phyloP scores from a whole-genome alignment of 2,797 vertebrate species.

The Perdix hodgsoniae region DNA sequence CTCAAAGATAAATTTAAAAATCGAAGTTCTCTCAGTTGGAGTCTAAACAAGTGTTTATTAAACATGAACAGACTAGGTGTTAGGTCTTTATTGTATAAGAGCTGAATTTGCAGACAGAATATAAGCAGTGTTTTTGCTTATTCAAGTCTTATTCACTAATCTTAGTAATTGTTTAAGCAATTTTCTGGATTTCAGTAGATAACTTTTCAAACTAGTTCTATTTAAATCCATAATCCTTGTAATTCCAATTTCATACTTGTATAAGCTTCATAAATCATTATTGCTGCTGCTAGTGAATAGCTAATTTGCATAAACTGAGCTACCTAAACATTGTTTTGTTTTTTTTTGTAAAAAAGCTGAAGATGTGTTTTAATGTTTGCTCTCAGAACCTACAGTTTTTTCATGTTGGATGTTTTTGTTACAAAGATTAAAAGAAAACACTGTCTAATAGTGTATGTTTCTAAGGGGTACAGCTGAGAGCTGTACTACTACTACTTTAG shows the following conservation, averaged over 20 bases:
- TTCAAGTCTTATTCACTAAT: background rate
- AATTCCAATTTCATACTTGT: background rate
- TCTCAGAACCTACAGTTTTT: background rate
- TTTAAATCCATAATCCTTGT: background rate
- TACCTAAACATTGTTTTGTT: background rate
- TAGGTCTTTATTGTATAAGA: background rate
- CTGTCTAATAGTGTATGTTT: background rate
- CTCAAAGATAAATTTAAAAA: background rate
- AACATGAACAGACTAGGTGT: background rate
- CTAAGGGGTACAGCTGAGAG: background rate
- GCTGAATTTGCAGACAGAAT: background rate
- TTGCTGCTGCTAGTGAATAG: background rate
- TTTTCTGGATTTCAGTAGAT: background rate
- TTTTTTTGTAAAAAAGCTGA: background rate
- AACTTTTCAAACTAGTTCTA: background rate
- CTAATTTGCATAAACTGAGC: background rate
- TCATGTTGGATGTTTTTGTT: background rate
- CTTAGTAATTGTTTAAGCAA: background rate
- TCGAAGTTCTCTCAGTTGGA: background rate
- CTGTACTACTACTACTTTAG: background rate
- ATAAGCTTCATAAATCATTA: background rate
- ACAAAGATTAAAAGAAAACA: background rate
- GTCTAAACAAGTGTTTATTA: background rate
- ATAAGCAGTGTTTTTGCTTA: background rate
- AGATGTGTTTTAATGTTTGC: background rate